phyloP scores from a whole-genome alignment of 2,113 vertebrate species.

The Rhadina sibilatrix region DNA sequence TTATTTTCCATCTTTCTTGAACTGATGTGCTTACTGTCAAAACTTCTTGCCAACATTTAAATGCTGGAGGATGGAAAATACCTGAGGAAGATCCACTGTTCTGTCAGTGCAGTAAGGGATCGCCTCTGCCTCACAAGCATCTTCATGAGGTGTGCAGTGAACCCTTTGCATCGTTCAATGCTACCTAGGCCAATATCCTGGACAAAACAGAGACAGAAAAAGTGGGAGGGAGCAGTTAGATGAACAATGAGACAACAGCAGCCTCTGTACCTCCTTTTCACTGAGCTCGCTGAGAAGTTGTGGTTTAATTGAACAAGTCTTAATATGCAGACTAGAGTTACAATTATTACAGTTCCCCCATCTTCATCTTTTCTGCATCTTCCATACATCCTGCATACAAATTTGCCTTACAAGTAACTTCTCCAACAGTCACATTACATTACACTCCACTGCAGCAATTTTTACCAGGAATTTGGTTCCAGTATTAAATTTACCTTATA shows the following conservation, averaged over 20 bases:
- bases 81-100: slow-evolving; percentile 89
- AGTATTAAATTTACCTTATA: background rate
- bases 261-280: background rate
- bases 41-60: background rate
- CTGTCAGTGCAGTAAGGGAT: slow-evolving; percentile 80
- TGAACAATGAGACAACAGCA: background rate
- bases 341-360: background rate
- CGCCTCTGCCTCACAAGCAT: slow-evolving; percentile 83
- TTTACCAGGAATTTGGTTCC: background rate
- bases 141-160: slow-evolving; percentile 91
- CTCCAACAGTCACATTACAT: background rate
- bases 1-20: background rate
- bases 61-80: slow-evolving; percentile 5
- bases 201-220: background rate
- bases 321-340: background rate
- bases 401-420: background rate
- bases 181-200: slow-evolving; percentile 88
- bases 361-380: background rate
- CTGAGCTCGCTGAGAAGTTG: background rate
- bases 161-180: slow-evolving; percentile 89
- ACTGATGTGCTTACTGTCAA: background rate
- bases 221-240: background rate
- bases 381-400: background rate
- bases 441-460: background rate
- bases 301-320: background rate